Conservation (phyloP, 2,113 vertebrate genomes). For the Crotophaga sulcirostris region DNA sequence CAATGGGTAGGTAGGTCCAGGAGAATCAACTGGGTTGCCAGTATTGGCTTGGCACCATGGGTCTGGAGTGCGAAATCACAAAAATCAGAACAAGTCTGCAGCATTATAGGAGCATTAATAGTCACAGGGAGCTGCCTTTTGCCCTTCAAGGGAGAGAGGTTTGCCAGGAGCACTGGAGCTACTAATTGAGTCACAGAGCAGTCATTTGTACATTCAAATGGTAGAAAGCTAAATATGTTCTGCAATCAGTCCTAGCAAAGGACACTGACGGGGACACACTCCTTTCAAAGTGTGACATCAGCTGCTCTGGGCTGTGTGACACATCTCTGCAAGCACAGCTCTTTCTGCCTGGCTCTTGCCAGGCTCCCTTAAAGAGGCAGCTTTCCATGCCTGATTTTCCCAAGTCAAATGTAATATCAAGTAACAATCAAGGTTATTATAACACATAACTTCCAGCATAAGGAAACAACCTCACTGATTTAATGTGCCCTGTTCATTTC, state of each 20-base stretch:
- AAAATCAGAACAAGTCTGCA: not conserved
- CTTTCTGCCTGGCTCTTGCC: not conserved
- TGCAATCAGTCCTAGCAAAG: not conserved
- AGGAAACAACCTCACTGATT: constrained; percentile 4
- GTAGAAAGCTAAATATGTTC: not conserved
- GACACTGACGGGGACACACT: not conserved
- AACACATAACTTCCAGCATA: not conserved
- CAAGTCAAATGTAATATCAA: not conserved
- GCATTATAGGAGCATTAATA: not conserved
- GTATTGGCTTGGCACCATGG: not conserved
- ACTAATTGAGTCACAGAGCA: constrained; percentile 6
- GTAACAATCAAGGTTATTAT: not conserved
- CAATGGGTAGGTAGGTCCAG: not conserved
- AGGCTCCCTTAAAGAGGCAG: not conserved
- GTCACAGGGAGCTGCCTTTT: not conserved
- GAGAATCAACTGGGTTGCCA: not conserved
- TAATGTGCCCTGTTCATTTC: constrained; percentile 5
- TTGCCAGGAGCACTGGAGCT: not conserved
- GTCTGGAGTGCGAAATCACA: not conserved
- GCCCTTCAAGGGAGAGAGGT: constrained; percentile 35
- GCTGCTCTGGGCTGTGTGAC: not conserved
- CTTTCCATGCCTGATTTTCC: not conserved
- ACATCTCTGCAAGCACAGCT: not conserved
- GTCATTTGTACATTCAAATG: constrained; percentile 29
- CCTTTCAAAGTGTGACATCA: not conserved